Conservation (phyloP, 2,113 vertebrate species). For the Eurystomus gularis region DNA sequence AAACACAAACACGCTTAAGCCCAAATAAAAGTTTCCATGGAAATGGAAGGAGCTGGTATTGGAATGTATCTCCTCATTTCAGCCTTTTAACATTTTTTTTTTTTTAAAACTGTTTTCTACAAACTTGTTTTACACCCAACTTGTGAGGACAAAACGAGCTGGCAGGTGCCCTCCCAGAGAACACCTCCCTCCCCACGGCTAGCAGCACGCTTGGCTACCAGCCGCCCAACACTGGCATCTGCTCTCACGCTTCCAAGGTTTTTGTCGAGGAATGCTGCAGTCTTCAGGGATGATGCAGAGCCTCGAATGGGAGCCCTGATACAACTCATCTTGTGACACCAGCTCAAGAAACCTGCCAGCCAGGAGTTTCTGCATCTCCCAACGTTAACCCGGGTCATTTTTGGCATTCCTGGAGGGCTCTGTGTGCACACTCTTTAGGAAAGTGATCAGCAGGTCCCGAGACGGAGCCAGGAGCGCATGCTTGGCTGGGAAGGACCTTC, state of each 20-base stretch:
- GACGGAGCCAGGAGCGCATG: not conserved
- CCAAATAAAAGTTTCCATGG: conserved; percentile 9
- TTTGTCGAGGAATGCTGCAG: not conserved
- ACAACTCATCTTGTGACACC: conserved; percentile 43
- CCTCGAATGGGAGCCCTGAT: conserved; percentile 47
- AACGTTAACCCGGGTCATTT: conserved; percentile 28
- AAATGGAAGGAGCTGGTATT: not conserved
- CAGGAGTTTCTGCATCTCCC: not conserved
- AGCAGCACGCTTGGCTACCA: not conserved
- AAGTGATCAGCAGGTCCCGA: not conserved
- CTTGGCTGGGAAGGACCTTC: not conserved
- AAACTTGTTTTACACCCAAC: not conserved
- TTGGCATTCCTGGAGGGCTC: not conserved
- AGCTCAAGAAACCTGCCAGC: not conserved
- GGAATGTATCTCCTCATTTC: not conserved
- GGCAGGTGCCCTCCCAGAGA: not conserved
- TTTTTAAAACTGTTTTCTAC: not conserved
- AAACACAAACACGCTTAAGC: not conserved
- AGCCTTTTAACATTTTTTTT: not conserved
- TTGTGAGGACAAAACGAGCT: not conserved
- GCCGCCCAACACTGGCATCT: not conserved
- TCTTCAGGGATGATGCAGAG: conserved; percentile 41
- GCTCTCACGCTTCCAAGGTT: not conserved
- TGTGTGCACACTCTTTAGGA: not conserved
- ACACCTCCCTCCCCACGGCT: not conserved